Conservation (phyloP, 2,888 invertebrate genomes). For the Ischnura elegans region DNA sequence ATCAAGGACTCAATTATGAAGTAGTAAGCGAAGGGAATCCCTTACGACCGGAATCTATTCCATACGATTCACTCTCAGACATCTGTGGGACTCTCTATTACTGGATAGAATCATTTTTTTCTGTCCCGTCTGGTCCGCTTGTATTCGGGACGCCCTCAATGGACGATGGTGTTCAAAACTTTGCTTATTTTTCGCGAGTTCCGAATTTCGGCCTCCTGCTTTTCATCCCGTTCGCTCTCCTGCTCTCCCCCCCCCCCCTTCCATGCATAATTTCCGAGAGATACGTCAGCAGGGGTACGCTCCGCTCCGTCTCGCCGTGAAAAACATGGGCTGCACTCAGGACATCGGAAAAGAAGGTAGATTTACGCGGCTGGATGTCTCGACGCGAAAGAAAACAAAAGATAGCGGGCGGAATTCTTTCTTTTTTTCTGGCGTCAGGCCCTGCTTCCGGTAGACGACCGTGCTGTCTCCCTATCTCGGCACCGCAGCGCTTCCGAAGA, state of each 20-base stretch:
- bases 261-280: background rate
- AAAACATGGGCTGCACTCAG: background rate
- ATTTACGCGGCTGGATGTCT: slow-evolving; percentile 1
- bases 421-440: background rate
- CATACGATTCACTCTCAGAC: too few relatives aligned
- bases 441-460: background rate
- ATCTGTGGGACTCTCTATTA: too few relatives aligned
- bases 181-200: background rate
- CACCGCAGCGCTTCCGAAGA: background rate
- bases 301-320: background rate
- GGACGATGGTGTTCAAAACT: too few relatives aligned
- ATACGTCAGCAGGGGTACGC: background rate
- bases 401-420: background rate
- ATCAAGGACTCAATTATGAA: too few relatives aligned
- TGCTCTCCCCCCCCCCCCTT: too few relatives aligned
- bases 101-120: too few relatives aligned
- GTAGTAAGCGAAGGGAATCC: too few relatives aligned
- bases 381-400: slow-evolving; percentile 31
- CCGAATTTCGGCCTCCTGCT: background rate
- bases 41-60: too few relatives aligned
- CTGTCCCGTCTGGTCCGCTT: too few relatives aligned
- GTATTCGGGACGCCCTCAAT: too few relatives aligned
- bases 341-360: background rate
- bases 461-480: background rate
- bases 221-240: background rate